Conservation (phyloP, 2,888 invertebrate genomes). For the Formica aserva region DNA sequence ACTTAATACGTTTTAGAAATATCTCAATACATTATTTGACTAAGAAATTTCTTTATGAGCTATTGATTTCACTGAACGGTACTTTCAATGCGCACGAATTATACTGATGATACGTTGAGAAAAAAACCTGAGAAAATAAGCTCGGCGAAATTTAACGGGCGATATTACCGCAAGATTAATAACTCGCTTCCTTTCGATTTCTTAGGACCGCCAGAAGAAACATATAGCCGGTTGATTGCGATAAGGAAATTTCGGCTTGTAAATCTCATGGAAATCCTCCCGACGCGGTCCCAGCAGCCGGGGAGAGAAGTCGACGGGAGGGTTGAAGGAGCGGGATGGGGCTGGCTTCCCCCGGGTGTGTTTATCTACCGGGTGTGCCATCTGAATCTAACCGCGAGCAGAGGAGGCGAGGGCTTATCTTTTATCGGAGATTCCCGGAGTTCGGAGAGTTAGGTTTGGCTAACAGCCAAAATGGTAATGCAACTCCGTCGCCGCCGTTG, state of each 20-base stretch:
- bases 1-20: not conserved
- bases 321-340: slow-evolving; percentile 30
- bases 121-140: not conserved
- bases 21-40: slow-evolving; percentile 19
- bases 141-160: not conserved
- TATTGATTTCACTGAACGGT: slow-evolving; percentile 16
- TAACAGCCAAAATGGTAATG: slow-evolving; percentile 82
- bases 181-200: slow-evolving; percentile 57
- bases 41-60: slow-evolving; percentile 3
- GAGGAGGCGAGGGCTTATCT: slow-evolving; percentile 75
- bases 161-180: slow-evolving; percentile 54
- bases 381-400: slow-evolving; percentile 72
- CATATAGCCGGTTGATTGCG: slow-evolving; percentile 67
- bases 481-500: slow-evolving; percentile 70
- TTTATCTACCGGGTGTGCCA: slow-evolving; percentile 79
- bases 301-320: slow-evolving; percentile 54
- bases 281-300: slow-evolving; percentile 54
- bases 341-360: slow-evolving; percentile 68
- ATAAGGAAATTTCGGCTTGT: slow-evolving; percentile 78
- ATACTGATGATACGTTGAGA: slow-evolving; percentile 1
- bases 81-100: slow-evolving; percentile 31
- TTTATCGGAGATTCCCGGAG: slow-evolving; percentile 77
- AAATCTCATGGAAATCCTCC: slow-evolving; percentile 73
- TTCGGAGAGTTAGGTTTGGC: slow-evolving; percentile 76
- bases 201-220: slow-evolving; percentile 46